Evolutionary conservation across 2,888 invertebrate genomes (phyloP), one percentile per base, ranked within the genome.

Genomic region (Oscheius myriophilus): DNA sequence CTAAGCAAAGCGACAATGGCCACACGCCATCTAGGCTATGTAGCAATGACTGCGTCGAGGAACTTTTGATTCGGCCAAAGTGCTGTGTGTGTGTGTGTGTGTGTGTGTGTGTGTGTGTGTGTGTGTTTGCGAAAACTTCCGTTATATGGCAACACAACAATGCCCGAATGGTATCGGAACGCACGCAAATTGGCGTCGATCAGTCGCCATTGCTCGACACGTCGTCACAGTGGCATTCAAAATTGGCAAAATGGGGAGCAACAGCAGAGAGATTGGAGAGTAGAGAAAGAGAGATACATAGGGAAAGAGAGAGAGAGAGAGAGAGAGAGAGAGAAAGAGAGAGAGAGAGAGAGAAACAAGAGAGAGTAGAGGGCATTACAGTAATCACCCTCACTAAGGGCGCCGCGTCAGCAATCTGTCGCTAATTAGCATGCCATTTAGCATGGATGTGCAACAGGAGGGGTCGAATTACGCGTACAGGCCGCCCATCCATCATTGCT

Each of bases 91-190:
- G 45, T 55, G 46, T 65, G 54, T 58, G 49, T 63, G 25, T 52
- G 25, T 43, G 26, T 57, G 11, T 61, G 16, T 54, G 57, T 45
- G 33, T 33, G 33, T 33, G 33, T 33, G 33, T 33, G 33, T 33
- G 33, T 33, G 33, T 33, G 33, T 33, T 3, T 33, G 33, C 9
- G 33, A 33, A 6, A 3, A 51, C 59, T 23, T 41, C 25, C 41
- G 23, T 54, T 46, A 61, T n/a, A 1, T 42, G 18, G n/a, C 26
- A 39, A 58, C 52, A 64, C 64, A 64, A 69, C 64, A 63, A 69
- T n/a, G n/a, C n/a, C n/a, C n/a, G n/a, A n/a, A n/a, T n/a, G n/a
- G n/a, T 63, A 33, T 53, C 41, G 53, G 51, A 67, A 61, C 54
- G 59, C 53, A 42, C 26, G 45, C 12, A 21, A 62, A 52, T 23